These are phyloP conservation scores for Drosophila testacea DNA, from an alignment of 2,888 invertebrate species.

Conservation along the genomic window DNA sequence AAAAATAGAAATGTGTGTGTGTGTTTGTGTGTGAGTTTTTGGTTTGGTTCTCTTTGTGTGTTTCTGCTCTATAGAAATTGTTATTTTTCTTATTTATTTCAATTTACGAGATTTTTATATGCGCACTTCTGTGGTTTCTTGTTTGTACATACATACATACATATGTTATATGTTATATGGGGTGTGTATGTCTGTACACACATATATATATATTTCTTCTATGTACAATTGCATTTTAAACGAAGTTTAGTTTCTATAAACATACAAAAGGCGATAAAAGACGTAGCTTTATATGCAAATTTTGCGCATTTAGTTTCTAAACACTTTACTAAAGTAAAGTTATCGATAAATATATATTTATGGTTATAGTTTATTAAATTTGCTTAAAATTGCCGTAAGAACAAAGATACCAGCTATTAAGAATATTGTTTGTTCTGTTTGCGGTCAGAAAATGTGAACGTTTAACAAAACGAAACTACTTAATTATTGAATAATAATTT, in stretches of 20 bases:
- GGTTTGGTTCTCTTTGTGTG: constrained; percentile 12
- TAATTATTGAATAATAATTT: no score
- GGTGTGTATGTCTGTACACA: background rate
- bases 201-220: background rate
- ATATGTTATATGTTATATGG: no score
- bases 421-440: no score
- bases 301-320: background rate
- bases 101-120: constrained; percentile 78
- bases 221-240: constrained; percentile 48
- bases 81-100: constrained; percentile 80
- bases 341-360: no score
- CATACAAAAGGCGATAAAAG: constrained; percentile 3
- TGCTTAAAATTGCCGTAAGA: background rate
- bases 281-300: background rate
- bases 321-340: no score
- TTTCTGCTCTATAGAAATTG: constrained; percentile 59
- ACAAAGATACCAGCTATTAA: no score
- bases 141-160: background rate
- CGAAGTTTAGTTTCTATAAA: constrained; percentile 29
- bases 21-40: constrained; percentile 11
- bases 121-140: constrained; percentile 65
- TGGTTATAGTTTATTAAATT: background rate
- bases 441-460: no score
- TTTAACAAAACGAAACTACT: no score
- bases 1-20: constrained; percentile 22